These are phyloP conservation scores for Toxonevra muliebris DNA, from an alignment of 2,888 invertebrate genomes.

Conservation along the genomic window DNA sequence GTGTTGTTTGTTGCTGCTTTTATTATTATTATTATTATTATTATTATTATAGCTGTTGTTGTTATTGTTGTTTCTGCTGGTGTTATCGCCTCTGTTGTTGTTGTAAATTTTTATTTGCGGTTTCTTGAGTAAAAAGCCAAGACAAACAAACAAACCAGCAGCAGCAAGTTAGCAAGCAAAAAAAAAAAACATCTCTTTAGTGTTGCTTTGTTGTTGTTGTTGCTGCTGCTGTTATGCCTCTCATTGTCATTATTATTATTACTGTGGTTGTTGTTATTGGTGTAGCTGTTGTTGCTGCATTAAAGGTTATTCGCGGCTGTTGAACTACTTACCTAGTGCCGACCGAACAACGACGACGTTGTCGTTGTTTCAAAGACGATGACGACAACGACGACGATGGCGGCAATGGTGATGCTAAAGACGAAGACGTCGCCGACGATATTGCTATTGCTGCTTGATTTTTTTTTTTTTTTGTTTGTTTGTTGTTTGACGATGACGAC, in stretches of 20 bases:
- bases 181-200: background rate
- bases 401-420: slow-evolving; percentile 45
- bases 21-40: slow-evolving; percentile 1
- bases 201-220: slow-evolving; percentile 19
- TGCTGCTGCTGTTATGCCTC: slow-evolving; percentile 18
- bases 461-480: no score
- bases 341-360: slow-evolving; percentile 28
- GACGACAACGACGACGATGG: slow-evolving; percentile 28
- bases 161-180: background rate
- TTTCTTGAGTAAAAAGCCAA: slow-evolving; percentile 26
- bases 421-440: slow-evolving; percentile 30
- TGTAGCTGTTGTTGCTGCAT: slow-evolving; percentile 40
- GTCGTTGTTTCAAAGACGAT: no score
- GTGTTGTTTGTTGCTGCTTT: slow-evolving; percentile 13
- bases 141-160: slow-evolving; percentile 14
- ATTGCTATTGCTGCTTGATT: background rate
- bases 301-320: slow-evolving; percentile 59
- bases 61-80: slow-evolving; percentile 22
- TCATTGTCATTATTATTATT: slow-evolving; percentile 6
- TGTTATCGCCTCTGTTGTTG: slow-evolving; percentile 18
- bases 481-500: slow-evolving; percentile 30
- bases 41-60: slow-evolving; percentile 20
- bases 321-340: slow-evolving; percentile 65
- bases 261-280: slow-evolving; percentile 32
- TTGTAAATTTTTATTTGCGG: slow-evolving; percentile 21